phyloP scores from a whole-genome alignment of 2,113 vertebrate species.

The Trogon surrucura region DNA sequence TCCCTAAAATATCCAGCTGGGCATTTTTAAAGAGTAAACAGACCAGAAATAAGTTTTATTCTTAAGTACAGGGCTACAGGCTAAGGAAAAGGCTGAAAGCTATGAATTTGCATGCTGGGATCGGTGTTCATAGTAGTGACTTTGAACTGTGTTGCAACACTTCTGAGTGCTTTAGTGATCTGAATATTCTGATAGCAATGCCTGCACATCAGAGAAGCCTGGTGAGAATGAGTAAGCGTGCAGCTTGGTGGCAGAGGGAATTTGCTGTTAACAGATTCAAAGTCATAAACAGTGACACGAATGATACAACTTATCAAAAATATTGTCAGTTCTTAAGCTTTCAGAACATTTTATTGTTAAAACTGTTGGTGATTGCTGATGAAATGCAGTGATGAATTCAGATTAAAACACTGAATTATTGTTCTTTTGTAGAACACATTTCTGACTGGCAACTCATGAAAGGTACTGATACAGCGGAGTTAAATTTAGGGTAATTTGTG shows the following conservation, averaged over 20 bases:
- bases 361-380: neutral
- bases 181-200: neutral
- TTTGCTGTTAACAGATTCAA: neutral
- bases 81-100: neutral
- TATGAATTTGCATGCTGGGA: neutral
- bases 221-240: neutral
- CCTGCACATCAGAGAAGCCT: neutral
- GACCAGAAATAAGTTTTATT: neutral
- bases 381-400: neutral
- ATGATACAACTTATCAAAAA: neutral
- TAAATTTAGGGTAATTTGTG: neutral
- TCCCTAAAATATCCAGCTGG: neutral
- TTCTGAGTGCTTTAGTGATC: neutral
- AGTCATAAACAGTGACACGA: neutral
- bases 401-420: neutral
- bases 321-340: neutral
- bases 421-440: neutral
- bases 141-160: neutral
- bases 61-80: neutral
- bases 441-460: neutral
- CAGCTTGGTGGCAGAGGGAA: neutral
- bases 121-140: neutral
- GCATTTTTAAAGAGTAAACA: neutral
- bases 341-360: neutral
- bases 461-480: neutral